Evolutionary conservation across 37 sponge, comb jelly and placozoan genomes (phyloP), one percentile per base, ranked within the genome.

Genomic region (Cliona cf. orientalis): DNA sequence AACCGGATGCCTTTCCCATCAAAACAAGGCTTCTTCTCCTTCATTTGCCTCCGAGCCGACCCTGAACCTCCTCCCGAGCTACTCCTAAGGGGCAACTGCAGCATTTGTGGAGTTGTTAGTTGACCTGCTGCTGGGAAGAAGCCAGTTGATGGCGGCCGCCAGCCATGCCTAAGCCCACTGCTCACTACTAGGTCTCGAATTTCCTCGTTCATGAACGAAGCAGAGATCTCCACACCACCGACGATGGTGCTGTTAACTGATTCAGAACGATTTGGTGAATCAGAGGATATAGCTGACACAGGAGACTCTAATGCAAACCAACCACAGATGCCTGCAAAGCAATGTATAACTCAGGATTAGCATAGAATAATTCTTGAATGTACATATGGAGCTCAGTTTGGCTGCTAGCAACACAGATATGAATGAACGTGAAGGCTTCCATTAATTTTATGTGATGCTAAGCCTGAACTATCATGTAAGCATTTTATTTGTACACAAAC

Each of bases 171-270:
- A 33, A 44, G 23, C 22, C 60, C 89, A 36, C 28, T 34, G 33
- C 65, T 42, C 38, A 87, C 37, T 40, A 92, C 70, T 25, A 81
- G 64, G n/a, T 80, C 42, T 7, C 81, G n/a, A 46, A 87, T 80
- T 37, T 62, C 74, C 26, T 74, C 58, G n/a, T 55, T 65, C 32
- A 76, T n/a, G 65, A 92, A 92, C 42, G 55, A 45, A 4, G 75
- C 34, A 38, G 80, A 71, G n/a, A 92, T 5, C 70, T 92, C 92
- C 75, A 92, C 62, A n/a, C 89, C 92, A 46, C 89, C 92, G 23
- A 88, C 71, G 12, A 58, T 37, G 21, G 23, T 23, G 31, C 33
- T 28, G 2, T 19, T 1, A 3, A 23, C 73, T 4, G 29, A 53
- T 35, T 41, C 4, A n/a, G n/a, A n/a, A 21, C 56, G 28, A 5